Base-by-base conservation (phyloP, 2,888 invertebrate genomes). In the Lasioglossum vierecki region DNA sequence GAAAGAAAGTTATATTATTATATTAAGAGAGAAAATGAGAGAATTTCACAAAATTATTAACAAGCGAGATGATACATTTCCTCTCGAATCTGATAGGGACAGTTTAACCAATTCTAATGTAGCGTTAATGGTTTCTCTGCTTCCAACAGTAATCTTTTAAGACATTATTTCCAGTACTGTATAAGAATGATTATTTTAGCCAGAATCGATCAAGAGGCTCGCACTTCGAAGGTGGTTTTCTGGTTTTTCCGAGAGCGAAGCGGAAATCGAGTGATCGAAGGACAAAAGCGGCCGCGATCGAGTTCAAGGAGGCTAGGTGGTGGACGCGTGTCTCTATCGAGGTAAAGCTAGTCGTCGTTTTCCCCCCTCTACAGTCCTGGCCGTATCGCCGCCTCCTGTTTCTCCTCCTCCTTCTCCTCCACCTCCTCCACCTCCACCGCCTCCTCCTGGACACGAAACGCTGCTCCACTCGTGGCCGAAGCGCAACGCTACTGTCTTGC, bases 401-500 rank as follows among this genome's bases (percentile, higher is more conserved):
- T 39, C 68, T 68, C 39, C 8, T 11, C 8, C 22, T 22, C 30
- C 35, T 9, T 2, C 35, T 35, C 22, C 35, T 35, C 18, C 39
- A 9, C 66, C 35, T 9, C 5, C 35, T 18, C 35, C 35, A 18
- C 35, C 35, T 35, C 35, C 35, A 35, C 35, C 30, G 2, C 30
- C 35, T 35, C 66, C 66, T 5, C 80, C 84, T 75, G 63, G 84
- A 87, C 76, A 75, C 75, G 86, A 72, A 79, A 63, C 72, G 70
- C 72, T 77, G 87, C 83, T 73, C 76, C 83, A 75, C 72, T 77
- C 83, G 60, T 57, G 53, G 82, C 83, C 71, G 80, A 87, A 35
- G 84, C 87, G 84, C 84, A 79, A 87, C 70, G 89, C 90, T 88
- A 88, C 89, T 77, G 89, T 89, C 88, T 90, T 86, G 79, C 68